These are phyloP conservation scores for Psittacula cyanocephala DNA, from an alignment of 2,113 vertebrate species.

Conservation along the genomic window DNA sequence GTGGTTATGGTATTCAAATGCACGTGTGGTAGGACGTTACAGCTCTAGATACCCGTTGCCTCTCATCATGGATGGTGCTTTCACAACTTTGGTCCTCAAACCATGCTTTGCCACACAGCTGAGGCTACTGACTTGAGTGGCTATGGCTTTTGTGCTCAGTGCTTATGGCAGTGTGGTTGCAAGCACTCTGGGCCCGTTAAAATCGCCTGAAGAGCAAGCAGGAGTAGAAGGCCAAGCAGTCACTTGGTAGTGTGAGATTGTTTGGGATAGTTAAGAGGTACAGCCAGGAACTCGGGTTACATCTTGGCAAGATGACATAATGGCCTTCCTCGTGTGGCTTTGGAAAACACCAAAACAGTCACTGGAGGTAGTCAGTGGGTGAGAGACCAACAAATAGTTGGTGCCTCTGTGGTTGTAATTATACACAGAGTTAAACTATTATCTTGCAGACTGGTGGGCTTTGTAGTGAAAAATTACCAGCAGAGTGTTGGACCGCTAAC, in stretches of 20 bases:
- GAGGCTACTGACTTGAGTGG: not conserved
- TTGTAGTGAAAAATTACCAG: not conserved
- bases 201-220: not conserved
- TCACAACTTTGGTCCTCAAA: not conserved
- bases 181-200: not conserved
- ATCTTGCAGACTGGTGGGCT: not conserved
- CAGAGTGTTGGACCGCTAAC: not conserved
- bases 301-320: not conserved
- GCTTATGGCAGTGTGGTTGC: not conserved
- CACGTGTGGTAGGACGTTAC: accelerated
- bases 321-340: not conserved
- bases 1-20: not conserved
- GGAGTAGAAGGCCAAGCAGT: not conserved
- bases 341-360: not conserved
- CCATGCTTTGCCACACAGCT: not conserved
- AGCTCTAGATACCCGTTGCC: not conserved
- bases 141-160: not conserved
- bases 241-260: not conserved
- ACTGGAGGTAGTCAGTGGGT: not conserved
- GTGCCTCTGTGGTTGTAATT: not conserved
- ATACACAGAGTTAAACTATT: not conserved
- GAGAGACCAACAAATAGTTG: not conserved
- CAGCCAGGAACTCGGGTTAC: constrained; percentile 19
- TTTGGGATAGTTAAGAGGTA: not conserved
- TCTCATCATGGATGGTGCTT: not conserved